Evolutionary conservation across 2,113 vertebrate species (phyloP).

Genomic region (Callipepla squamata): DNA sequence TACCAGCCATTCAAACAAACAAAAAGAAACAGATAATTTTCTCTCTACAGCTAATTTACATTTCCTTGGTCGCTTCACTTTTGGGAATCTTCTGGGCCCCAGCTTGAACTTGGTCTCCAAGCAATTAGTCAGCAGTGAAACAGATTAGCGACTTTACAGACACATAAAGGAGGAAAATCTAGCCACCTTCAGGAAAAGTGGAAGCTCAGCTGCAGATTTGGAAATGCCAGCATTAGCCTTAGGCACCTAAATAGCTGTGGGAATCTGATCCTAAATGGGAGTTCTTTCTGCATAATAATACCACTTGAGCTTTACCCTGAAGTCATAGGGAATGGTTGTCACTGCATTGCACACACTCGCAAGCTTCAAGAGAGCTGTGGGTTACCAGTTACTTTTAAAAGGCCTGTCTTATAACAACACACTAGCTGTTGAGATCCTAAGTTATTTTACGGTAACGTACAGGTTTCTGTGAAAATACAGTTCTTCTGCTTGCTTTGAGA

Average conservation of each 20-base stretch:
- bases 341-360: not conserved
- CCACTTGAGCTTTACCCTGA: not conserved
- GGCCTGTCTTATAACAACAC: not conserved
- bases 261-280: not conserved
- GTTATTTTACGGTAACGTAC: not conserved
- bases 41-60: not conserved
- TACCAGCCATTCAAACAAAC: too few species aligned
- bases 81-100: not conserved
- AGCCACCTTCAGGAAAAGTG: not conserved
- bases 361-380: not conserved
- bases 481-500: not conserved
- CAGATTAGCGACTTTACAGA: not conserved
- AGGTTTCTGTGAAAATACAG: not conserved
- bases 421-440: not conserved
- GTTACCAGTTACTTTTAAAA: not conserved
- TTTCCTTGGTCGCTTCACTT: not conserved
- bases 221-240: conserved; percentile 15
- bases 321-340: not conserved
- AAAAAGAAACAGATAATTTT: not conserved
- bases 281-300: not conserved
- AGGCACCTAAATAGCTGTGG: not conserved
- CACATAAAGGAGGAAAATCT: not conserved
- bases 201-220: not conserved
- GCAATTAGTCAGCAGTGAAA: not conserved
- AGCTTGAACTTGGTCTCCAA: not conserved